Base-by-base conservation (phyloP, 2,888 invertebrate species). In the Salticus scenicus region DNA sequence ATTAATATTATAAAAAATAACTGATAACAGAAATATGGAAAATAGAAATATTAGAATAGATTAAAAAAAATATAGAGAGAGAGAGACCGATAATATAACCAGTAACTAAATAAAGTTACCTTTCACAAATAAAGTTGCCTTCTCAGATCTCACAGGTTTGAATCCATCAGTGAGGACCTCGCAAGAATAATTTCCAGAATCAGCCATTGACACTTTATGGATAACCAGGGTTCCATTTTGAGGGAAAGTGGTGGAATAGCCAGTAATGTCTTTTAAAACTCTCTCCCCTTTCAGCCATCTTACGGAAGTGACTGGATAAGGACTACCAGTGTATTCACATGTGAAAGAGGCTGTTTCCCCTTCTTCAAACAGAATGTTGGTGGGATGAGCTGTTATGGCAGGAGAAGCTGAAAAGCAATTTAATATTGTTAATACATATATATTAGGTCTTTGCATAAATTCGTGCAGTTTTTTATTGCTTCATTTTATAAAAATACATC, bases 211-310 rank as follows among this genome's bases (percentile, higher is more conserved):
- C 0, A 92, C 93, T 64, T 92, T 91, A 30, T 91, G 90, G 79
- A 94, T 93, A 57, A 92, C 90, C 77, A 94, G 90, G 1, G 92
- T 93, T 14, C 93, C 94, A 88, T 93, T 92, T 88, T 92, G 89
- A 30, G 89, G 89, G 88, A 90, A 89, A 17, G 89, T 88, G 63
- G 78, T 78, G 47, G 90, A 87, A 64, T 90, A 89, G 17, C 88
- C 87, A 81, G 91, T 89, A 90, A 92, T 89, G 89, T 88, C 89
- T 47, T 88, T 88, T 5, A 92, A 90, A 0, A 92, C 90, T 89
- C 94, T 93, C 12, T 93, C 94, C 90, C 95, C 94, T 89, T 94
- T 94, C 72, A 93, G 92, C 96, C 96, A 96, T 72, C 93, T 93
- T 2, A 94, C 92, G 30, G 91, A 92, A 4, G 94, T 94, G 84